Evolutionary conservation across 2,888 invertebrate species (phyloP), one percentile per base, ranked within the genome.

Genomic region (Thysanoteuthis rhombus): DNA sequence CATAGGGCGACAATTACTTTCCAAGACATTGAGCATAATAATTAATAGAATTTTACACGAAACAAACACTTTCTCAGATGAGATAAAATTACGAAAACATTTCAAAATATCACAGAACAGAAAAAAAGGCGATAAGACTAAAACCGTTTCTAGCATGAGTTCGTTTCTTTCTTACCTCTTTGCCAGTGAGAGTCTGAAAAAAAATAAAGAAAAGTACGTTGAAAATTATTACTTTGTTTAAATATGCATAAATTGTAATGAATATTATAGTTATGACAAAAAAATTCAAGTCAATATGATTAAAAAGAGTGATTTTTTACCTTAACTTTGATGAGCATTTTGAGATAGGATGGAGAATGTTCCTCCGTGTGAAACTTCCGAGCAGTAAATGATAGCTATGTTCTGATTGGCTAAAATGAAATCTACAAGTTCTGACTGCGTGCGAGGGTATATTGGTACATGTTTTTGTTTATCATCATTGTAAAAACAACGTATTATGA

Each of bases 281-380:
- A 22, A 75, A 16, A 8, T 75, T n/a, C 6, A n/a, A 10, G n/a
- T 10, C 4, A 52, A 75, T n/a, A n/a, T 75, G 36, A 75, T 4
- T 75, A 12, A 75, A 75, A n/a, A 75, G 19, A 4, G 36, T 5
- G 52, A 58, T 1, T 58, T 75, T 75, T 92, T 92, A 92, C 92
- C 92, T 92, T 92, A 4, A 92, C 92, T 92, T 92, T 92, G 42
- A 92, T 92, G n/a, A 92, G 92, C 92, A 92, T 92, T 92, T 92
- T 92, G 40, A 92, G n/a, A 45, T 4, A 45, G 40, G 42, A 92
- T 45, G 75, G 36, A 75, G 75, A 75, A 75, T 75, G 75, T 75
- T 75, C 75, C 75, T 75, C n/a, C n/a, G 36, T 36, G 75, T 75
- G 36, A 36, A 75, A 75, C 75, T 75, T 75, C n/a, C 75, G 75